Conservation (phyloP, 2,888 invertebrate species). For the Machimus rusticus region DNA sequence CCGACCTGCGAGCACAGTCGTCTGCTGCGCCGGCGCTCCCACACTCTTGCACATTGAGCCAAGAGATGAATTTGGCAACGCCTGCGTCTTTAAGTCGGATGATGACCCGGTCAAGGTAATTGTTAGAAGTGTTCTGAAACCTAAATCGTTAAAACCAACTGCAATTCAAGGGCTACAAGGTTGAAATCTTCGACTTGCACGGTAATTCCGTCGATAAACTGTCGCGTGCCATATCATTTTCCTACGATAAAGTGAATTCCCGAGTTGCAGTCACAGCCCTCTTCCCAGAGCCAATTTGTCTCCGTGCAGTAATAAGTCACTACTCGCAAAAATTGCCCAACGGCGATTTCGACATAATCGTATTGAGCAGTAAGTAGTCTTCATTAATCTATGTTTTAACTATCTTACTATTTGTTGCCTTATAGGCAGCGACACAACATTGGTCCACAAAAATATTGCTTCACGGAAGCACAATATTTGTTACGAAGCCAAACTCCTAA, state of each 20-base stretch:
- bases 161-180: slow-evolving; percentile 69
- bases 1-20: slow-evolving; percentile 83
- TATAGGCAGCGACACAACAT: slow-evolving; percentile 77
- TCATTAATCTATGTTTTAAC: background rate
- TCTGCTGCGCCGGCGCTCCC: slow-evolving; percentile 79
- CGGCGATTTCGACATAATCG: slow-evolving; percentile 91
- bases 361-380: slow-evolving; percentile 77
- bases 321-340: slow-evolving; percentile 79
- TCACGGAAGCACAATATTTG: slow-evolving; percentile 85
- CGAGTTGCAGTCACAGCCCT: slow-evolving; percentile 79
- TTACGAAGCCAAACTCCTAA: slow-evolving; percentile 82
- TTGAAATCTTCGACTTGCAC: slow-evolving; percentile 70
- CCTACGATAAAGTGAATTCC: slow-evolving; percentile 81
- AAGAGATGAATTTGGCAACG: slow-evolving; percentile 89
- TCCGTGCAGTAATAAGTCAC: slow-evolving; percentile 81
- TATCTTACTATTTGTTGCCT: background rate
- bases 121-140: background rate
- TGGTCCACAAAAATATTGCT: slow-evolving; percentile 86
- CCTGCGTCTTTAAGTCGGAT: slow-evolving; percentile 71
- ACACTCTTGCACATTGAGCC: slow-evolving; percentile 86
- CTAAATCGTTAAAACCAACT: background rate
- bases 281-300: slow-evolving; percentile 82
- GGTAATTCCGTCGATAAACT: slow-evolving; percentile 66
- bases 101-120: slow-evolving; percentile 69
- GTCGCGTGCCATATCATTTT: slow-evolving; percentile 68